These are phyloP conservation scores for Odontocolon sp. DNA, from an alignment of 2,888 invertebrate genomes.

Conservation along the genomic window DNA sequence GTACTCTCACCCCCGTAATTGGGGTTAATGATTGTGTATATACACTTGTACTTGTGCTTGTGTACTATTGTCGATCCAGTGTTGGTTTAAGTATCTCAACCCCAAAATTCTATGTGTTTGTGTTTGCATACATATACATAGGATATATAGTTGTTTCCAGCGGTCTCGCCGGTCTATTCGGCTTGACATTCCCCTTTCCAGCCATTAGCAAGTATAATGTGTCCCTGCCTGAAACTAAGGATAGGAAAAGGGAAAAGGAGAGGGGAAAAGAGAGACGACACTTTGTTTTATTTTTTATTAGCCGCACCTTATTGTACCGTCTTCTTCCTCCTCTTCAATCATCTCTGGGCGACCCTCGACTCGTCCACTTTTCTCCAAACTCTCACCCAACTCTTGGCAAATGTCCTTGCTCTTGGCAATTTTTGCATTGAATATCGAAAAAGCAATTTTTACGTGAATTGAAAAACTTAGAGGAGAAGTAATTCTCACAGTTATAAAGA, in stretches of 20 bases:
- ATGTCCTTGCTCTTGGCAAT: neutral
- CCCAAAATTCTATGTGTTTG: neutral
- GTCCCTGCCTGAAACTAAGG: neutral
- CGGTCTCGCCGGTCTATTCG: slow-evolving; percentile 7
- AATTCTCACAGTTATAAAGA: neutral
- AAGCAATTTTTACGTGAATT: slow-evolving; percentile 1
- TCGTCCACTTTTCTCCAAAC: slow-evolving; percentile 17
- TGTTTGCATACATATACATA: neutral
- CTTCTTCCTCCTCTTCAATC: slow-evolving; percentile 17
- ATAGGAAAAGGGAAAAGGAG: neutral
- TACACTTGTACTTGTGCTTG: slow-evolving; percentile 16
- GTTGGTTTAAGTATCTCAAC: slow-evolving; percentile 5
- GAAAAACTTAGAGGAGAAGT: neutral
- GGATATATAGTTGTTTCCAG: neutral
- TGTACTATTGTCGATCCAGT: neutral
- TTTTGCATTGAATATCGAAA: neutral
- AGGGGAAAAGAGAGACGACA: neutral
- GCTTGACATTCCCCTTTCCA: slow-evolving; percentile 57
- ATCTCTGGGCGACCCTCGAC: no score
- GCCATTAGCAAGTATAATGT: slow-evolving; percentile 59
- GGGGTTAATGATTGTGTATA: slow-evolving; percentile 35
- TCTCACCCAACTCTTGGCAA: neutral
- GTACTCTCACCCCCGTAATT: slow-evolving; percentile 28
- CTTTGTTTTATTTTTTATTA: slow-evolving; percentile 4
- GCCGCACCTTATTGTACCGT: slow-evolving; percentile 21